phyloP scores from a whole-genome alignment of 2,113 vertebrate genomes.

The Daubentonia madagascariensis region DNA sequence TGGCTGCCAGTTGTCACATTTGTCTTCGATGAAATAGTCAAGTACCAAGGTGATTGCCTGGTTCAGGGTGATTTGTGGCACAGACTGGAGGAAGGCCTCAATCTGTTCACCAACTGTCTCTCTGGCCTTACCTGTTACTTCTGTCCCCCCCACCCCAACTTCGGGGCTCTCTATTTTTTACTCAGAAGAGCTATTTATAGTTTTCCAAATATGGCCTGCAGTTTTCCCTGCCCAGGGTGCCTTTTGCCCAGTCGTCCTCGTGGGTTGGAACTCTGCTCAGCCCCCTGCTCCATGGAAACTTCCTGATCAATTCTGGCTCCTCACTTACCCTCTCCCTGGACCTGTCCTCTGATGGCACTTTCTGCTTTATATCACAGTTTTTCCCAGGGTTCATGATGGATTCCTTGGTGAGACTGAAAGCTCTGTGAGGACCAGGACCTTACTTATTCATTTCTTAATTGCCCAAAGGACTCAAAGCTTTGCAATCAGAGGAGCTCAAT shows the following conservation, averaged over 20 bases:
- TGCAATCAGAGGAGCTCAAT: neutral
- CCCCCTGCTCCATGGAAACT: neutral
- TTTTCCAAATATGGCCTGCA: neutral
- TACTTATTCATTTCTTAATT: neutral
- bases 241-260: neutral
- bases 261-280: neutral
- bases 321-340: accelerated
- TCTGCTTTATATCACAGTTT: neutral
- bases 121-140: neutral
- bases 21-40: neutral
- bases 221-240: neutral
- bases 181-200: neutral
- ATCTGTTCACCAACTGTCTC: neutral
- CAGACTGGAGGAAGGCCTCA: neutral
- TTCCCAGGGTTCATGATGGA: neutral
- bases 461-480: neutral
- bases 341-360: neutral
- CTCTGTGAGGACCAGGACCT: neutral
- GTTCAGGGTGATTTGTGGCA: neutral
- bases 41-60: neutral
- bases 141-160: neutral
- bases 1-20: neutral
- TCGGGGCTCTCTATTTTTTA: neutral
- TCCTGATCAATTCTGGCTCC: neutral
- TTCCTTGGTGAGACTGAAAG: neutral